These are phyloP conservation scores for Engystomops pustulosus DNA, from an alignment of 2,113 vertebrate species.

Conservation along the genomic window DNA sequence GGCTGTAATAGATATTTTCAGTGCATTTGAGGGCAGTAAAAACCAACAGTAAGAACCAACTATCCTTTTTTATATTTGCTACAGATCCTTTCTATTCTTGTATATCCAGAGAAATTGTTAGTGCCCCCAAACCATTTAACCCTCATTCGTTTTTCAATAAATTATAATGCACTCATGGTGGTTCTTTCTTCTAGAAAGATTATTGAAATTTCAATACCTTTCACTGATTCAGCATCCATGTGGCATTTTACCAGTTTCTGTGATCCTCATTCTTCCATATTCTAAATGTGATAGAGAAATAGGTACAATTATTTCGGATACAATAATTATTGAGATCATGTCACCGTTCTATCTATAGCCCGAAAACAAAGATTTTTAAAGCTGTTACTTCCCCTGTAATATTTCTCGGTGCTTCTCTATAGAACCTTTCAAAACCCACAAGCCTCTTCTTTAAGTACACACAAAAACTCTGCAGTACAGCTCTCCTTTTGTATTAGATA, in stretches of 20 bases:
- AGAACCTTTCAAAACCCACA: slow-evolving; percentile 3
- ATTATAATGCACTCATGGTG: not conserved
- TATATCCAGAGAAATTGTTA: not conserved
- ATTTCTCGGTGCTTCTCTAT: slow-evolving; percentile 3
- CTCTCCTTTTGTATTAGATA: slow-evolving; percentile 25
- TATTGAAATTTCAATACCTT: not conserved
- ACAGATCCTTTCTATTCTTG: not conserved
- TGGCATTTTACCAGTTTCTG: not conserved
- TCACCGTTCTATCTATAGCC: not conserved
- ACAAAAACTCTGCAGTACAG: slow-evolving; percentile 42
- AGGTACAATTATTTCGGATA: not conserved
- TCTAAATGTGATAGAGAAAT: not conserved
- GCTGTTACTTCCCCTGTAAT: slow-evolving; percentile 36
- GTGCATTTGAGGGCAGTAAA: no score
- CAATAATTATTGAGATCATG: not conserved
- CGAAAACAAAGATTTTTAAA: slow-evolving; percentile 26
- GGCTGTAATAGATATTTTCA: no score
- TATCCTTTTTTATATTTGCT: not conserved
- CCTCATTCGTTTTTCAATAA: not conserved
- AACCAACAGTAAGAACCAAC: no score
- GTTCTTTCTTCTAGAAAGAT: not conserved
- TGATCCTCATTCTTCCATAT: not conserved
- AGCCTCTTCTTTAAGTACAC: slow-evolving; percentile 5
- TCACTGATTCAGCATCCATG: not conserved
- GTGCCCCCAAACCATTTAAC: not conserved